A percentile compares a stretch with the other conserved stretches of the same genome.
These are phyloP conservation scores for Plebejus anna DNA, from an alignment of 2,888 invertebrate species.

Conservation along the genomic window DNA sequence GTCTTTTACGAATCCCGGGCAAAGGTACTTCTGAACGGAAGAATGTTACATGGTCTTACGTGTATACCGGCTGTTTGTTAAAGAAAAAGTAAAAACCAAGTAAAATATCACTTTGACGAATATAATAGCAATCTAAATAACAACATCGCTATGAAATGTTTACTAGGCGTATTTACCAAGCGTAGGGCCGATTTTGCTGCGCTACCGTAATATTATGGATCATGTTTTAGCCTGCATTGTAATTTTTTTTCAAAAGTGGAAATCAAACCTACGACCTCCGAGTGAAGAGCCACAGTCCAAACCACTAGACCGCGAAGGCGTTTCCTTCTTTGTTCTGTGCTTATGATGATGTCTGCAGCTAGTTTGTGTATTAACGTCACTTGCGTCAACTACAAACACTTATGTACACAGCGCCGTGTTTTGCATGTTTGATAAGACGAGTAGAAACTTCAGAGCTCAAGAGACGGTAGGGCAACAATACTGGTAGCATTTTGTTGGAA, in stretches of 20 bases:
- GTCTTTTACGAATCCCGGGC: too few species aligned
- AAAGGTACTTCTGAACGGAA: too few species aligned
- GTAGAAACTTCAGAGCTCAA: background rate
- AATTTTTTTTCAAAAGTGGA: too few species aligned
- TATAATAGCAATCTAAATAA: background rate
- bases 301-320: too few species aligned
- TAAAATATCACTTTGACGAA: background rate
- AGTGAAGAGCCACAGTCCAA: too few species aligned
- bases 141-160: background rate
- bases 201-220: too few species aligned
- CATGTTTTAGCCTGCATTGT: too few species aligned
- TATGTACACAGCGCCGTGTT: background rate
- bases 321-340: too few species aligned
- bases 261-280: too few species aligned
- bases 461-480: background rate
- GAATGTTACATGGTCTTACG: too few species aligned
- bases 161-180: background rate
- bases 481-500: background rate
- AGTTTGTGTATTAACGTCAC: background rate
- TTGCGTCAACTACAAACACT: slow-evolving; percentile 13
- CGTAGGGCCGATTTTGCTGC: too few species aligned
- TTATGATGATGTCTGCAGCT: background rate
- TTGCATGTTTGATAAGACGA: slow-evolving; percentile 20
- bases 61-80: too few species aligned
- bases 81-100: background rate